Evolutionary conservation across 2,113 vertebrate genomes (phyloP).

Genomic region (Tetrao urogallus): DNA sequence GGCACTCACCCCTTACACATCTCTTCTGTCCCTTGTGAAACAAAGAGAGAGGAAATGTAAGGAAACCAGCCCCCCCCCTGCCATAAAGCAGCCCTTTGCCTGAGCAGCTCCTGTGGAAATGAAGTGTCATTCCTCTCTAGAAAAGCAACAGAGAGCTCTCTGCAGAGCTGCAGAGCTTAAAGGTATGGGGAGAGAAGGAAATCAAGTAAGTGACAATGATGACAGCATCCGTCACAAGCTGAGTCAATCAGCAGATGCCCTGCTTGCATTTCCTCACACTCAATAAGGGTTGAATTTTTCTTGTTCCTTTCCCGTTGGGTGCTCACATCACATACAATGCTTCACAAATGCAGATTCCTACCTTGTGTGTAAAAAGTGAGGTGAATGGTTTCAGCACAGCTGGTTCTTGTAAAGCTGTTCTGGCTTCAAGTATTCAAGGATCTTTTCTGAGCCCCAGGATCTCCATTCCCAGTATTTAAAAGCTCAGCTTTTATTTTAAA

Average conservation of each 20-base stretch:
- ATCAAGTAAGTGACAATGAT: not conserved
- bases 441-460: not conserved
- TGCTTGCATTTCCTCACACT: not conserved
- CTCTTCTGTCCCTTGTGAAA: not conserved
- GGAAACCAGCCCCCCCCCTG: not conserved
- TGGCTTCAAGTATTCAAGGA: conserved; percentile 7
- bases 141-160: not conserved
- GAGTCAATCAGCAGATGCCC: not conserved
- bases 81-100: not conserved
- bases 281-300: not conserved
- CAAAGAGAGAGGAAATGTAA: not conserved
- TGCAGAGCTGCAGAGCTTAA: not conserved
- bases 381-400: not conserved
- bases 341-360: conserved; percentile 22
- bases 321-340: not conserved
- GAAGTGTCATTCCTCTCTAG: not conserved
- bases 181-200: not conserved
- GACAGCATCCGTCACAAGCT: not conserved
- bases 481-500: not conserved
- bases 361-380: not conserved
- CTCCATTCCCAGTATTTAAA: not conserved
- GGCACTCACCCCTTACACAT: not conserved
- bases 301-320: not conserved
- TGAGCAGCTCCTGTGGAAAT: not conserved
- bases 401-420: not conserved